phyloP scores from a whole-genome alignment of 2,888 invertebrate species.

The Psococerastis gibbosa region DNA sequence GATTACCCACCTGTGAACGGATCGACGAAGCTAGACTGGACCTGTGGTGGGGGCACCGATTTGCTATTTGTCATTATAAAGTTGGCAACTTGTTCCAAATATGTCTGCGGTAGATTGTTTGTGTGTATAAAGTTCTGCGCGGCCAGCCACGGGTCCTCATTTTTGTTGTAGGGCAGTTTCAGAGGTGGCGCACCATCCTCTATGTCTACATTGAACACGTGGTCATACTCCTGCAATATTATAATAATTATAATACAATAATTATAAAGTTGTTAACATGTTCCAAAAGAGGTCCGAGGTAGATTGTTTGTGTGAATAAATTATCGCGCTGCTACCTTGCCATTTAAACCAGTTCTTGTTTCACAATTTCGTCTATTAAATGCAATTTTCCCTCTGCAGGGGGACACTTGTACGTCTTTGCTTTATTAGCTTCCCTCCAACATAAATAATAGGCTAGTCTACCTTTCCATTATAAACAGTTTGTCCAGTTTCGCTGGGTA shows the following conservation, averaged over 20 bases:
- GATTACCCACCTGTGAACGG: constrained; percentile 37
- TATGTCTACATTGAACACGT: constrained; percentile 88
- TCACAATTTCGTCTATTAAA: neutral
- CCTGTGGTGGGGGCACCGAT: constrained; percentile 25
- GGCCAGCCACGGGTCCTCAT: constrained; percentile 80
- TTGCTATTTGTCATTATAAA: constrained; percentile 73
- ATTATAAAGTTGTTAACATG: constrained; percentile 20
- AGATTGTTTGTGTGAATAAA: too few relatives aligned
- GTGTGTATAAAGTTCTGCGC: constrained; percentile 81
- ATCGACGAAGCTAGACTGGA: constrained; percentile 27
- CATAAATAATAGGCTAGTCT: too few relatives aligned
- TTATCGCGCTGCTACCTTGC: too few relatives aligned
- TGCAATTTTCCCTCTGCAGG: too few relatives aligned
- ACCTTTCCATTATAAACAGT: constrained; percentile 66
- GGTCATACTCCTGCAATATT: constrained; percentile 59
- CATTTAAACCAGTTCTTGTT: neutral
- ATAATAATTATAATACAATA: too few relatives aligned
- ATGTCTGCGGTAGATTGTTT: constrained; percentile 64
- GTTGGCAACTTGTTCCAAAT: constrained; percentile 76
- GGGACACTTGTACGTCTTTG: too few relatives aligned
- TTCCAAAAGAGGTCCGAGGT: too few relatives aligned
- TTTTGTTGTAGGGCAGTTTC: constrained; percentile 77
- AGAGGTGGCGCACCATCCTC: constrained; percentile 75
- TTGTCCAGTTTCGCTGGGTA: constrained; percentile 47
- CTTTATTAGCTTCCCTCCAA: too few relatives aligned